Evolutionary conservation across 2,888 invertebrate genomes (phyloP).

Genomic region (Diloba caeruleocephala): DNA sequence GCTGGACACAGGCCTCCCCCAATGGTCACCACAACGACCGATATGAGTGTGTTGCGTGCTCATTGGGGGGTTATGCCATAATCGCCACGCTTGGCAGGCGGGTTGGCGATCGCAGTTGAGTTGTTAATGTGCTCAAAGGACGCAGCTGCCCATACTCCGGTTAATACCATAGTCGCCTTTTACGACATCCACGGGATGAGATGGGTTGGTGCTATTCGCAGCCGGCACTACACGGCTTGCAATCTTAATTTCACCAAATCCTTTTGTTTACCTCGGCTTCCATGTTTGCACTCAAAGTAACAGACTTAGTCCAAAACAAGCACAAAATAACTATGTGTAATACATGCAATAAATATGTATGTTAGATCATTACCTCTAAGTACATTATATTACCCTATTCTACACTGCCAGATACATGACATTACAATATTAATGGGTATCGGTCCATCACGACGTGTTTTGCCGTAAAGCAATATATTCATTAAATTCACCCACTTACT

Average conservation of each 20-base stretch:
- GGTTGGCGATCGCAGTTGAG: too few relatives aligned
- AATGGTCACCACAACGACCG: too few relatives aligned
- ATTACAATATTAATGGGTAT: constrained; percentile 47
- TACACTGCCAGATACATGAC: constrained; percentile 30
- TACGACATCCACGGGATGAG: too few relatives aligned
- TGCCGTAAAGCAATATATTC: constrained; percentile 34
- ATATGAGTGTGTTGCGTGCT: too few relatives aligned
- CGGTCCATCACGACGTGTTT: constrained; percentile 38
- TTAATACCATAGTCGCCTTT: too few relatives aligned
- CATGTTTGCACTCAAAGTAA: constrained; percentile 43
- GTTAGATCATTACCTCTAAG: constrained; percentile 5
- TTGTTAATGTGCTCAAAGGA: too few relatives aligned
- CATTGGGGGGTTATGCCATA: too few relatives aligned
- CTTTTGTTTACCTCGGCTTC: constrained; percentile 56
- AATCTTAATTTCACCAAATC: constrained; percentile 66
- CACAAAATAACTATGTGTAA: constrained; percentile 32
- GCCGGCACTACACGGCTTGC: too few relatives aligned
- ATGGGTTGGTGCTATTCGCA: too few relatives aligned
- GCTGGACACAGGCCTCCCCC: too few relatives aligned
- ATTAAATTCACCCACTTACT: constrained; percentile 27
- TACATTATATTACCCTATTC: constrained; percentile 24
- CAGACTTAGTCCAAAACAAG: constrained; percentile 43
- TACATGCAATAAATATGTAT: constrained; percentile 14
- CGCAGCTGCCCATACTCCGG: too few relatives aligned
- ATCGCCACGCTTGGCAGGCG: too few relatives aligned